Evolutionary conservation across 1,140 invertebrate genomes (phyloP).

Genomic region (Leptinotarsa undecemlineata): DNA sequence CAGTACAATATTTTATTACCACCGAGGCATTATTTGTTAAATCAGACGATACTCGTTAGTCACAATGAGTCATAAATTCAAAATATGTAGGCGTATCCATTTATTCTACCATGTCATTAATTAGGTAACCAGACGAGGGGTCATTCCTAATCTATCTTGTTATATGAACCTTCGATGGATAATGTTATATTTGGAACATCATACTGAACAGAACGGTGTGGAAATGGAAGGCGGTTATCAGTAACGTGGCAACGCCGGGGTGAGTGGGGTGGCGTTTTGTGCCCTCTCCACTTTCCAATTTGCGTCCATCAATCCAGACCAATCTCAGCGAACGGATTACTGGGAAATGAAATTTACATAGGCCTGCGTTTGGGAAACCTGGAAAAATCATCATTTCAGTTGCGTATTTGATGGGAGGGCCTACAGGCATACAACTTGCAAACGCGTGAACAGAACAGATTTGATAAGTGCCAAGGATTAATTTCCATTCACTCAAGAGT

Average conservation of each 20-base stretch:
- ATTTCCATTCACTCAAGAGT: neutral
- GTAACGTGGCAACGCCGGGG: constrained; percentile 29
- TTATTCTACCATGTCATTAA: neutral
- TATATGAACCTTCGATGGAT: constrained; percentile 41
- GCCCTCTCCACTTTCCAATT: constrained; percentile 61
- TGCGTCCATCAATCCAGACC: constrained; percentile 67
- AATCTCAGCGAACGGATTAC: constrained; percentile 66
- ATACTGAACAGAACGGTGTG: constrained; percentile 14
- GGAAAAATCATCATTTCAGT: constrained; percentile 27
- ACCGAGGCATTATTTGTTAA: no score
- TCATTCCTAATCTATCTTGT: constrained; percentile 38
- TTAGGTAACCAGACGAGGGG: constrained; percentile 18
- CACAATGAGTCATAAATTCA: no score
- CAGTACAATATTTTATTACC: no score
- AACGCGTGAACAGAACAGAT: neutral
- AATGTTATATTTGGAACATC: constrained; percentile 35
- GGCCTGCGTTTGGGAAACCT: constrained; percentile 43
- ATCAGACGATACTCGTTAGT: no score
- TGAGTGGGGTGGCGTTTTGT: constrained; percentile 14
- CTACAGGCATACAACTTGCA: constrained; percentile 10
- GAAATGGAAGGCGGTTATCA: constrained; percentile 12
- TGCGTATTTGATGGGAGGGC: constrained; percentile 16
- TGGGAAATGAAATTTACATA: constrained; percentile 67
- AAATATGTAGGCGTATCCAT: no score
- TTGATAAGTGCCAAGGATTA: neutral